Percentiles rank a stretch among this genome's conserved stretches.
These are phyloP conservation scores for Heliconius charithonia DNA, from an alignment of 2,888 invertebrate species.

Conservation along the genomic window DNA sequence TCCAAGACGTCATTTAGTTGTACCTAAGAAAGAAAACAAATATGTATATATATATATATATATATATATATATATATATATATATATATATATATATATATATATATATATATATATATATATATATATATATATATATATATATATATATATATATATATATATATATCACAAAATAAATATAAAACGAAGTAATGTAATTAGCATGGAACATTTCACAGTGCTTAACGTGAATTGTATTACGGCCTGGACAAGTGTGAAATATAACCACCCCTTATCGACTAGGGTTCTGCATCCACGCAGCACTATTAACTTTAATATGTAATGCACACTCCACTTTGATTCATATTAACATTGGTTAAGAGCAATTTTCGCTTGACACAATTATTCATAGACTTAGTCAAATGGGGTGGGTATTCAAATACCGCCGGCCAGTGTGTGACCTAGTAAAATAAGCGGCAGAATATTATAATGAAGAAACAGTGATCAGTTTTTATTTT, in stretches of 20 bases:
- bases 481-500: slow-evolving; percentile 30
- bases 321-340: slow-evolving; percentile 15
- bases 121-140: too few species aligned
- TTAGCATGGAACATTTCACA: slow-evolving; percentile 41
- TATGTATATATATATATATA: neutral
- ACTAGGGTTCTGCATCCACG: slow-evolving; percentile 54
- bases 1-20: too few species aligned
- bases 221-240: slow-evolving; percentile 46
- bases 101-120: too few species aligned
- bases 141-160: neutral
- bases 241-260: slow-evolving; percentile 44
- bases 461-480: slow-evolving; percentile 47
- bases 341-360: neutral
- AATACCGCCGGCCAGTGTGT: slow-evolving; percentile 58
- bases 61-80: neutral
- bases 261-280: slow-evolving; percentile 65
- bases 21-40: neutral
- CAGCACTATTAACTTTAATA: slow-evolving; percentile 20
- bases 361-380: slow-evolving; percentile 30
- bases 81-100: neutral
- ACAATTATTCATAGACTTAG: slow-evolving; percentile 26
- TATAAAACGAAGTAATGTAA: slow-evolving; percentile 28
- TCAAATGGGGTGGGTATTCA: slow-evolving; percentile 37
- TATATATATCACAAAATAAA: neutral
- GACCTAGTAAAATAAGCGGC: slow-evolving; percentile 66